Evolutionary conservation across 2,888 invertebrate genomes (phyloP).

Genomic region (Melikaiella ostensackeni): DNA sequence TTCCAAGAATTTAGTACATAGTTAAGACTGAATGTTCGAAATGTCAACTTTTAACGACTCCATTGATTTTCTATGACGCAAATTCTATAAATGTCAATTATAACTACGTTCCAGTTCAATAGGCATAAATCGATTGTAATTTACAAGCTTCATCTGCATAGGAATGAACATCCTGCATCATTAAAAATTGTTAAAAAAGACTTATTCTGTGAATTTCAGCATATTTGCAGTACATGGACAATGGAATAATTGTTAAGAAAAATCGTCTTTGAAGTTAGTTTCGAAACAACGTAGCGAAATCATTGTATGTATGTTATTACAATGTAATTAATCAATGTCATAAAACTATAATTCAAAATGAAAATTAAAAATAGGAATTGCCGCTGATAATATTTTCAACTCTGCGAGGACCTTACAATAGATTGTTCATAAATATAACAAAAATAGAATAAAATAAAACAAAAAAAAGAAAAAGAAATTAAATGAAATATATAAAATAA

Average conservation of each 20-base stretch:
- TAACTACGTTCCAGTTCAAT: neutral
- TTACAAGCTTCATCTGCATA: neutral
- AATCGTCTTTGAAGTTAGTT: neutral
- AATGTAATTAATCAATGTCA: no score
- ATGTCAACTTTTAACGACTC: neutral
- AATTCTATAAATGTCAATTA: conserved; percentile 30
- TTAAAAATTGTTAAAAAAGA: neutral
- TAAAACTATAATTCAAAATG: no score
- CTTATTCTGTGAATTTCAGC: neutral
- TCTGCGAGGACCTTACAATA: no score
- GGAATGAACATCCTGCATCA: neutral
- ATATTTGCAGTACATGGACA: conserved; percentile 8
- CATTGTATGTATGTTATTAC: no score
- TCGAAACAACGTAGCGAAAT: neutral
- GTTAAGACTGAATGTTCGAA: no score
- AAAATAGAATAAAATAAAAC: no score
- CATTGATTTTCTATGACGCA: conserved; percentile 1
- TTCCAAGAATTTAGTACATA: no score
- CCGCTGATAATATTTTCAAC: no score
- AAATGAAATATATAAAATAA: no score
- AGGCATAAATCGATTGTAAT: neutral
- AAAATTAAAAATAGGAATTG: no score
- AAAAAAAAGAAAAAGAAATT: no score
- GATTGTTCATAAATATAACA: no score
- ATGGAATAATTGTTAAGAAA: neutral